Evolutionary conservation across 1,140 invertebrate species (phyloP).

Genomic region (Drosophila pruinosa): DNA sequence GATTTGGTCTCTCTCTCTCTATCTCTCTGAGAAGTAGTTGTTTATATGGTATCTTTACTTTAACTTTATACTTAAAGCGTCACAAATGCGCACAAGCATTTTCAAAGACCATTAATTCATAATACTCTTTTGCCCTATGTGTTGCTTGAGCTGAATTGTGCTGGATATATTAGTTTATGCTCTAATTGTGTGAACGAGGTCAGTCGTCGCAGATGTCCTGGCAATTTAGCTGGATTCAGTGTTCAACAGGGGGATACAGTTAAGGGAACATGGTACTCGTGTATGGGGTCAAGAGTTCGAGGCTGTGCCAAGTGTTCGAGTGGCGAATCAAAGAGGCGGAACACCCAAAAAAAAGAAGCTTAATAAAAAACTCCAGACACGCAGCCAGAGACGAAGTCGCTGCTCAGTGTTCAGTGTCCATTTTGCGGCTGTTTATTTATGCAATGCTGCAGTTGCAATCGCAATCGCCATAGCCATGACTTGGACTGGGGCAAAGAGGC

Average conservation of each 20-base stretch:
- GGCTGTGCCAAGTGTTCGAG: slow-evolving; percentile 25
- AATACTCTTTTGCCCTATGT: too few relatives aligned
- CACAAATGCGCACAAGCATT: too few relatives aligned
- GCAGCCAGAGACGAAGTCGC: neutral
- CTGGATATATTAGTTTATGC: neutral
- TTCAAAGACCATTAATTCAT: too few relatives aligned
- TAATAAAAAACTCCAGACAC: neutral
- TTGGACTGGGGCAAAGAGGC: neutral
- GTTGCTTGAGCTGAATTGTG: too few relatives aligned
- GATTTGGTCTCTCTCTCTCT: too few relatives aligned
- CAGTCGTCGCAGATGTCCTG: neutral
- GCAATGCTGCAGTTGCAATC: slow-evolving; percentile 23
- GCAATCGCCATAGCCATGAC: neutral
- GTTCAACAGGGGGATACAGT: neutral
- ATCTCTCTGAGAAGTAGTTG: too few relatives aligned
- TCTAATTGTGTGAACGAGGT: too few relatives aligned
- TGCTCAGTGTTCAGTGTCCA: neutral
- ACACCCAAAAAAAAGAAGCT: slow-evolving; percentile 12
- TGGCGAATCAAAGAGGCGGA: slow-evolving; percentile 41
- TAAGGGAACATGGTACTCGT: neutral
- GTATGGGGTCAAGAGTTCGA: slow-evolving; percentile 14
- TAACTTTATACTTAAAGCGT: too few relatives aligned
- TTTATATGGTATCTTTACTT: too few relatives aligned
- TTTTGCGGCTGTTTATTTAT: slow-evolving; percentile 35
- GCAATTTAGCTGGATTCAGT: neutral